phyloP scores from a whole-genome alignment of 1,140 invertebrate genomes.

The Ladona fulva region DNA sequence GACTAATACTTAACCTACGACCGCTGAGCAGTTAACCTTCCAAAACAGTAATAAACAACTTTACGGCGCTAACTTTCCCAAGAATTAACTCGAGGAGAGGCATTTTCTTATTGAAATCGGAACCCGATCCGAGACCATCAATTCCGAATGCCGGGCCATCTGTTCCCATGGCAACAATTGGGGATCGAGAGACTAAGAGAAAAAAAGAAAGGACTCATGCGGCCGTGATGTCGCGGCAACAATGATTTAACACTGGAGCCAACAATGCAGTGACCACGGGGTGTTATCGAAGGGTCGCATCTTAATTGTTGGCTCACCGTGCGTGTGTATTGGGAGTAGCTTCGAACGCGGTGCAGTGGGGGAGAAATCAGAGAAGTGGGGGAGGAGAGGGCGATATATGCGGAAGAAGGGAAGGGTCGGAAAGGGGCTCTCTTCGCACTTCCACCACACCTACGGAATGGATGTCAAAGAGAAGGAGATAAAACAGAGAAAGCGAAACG shows the following conservation, averaged over 20 bases:
- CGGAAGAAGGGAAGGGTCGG: neutral
- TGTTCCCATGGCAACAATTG: neutral
- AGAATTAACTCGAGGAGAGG: neutral
- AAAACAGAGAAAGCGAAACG: neutral
- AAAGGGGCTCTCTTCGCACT: neutral
- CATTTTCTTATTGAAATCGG: neutral
- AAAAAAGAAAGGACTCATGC: neutral
- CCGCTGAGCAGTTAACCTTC: too few relatives aligned
- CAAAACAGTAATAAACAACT: too few relatives aligned
- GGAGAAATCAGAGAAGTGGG: neutral
- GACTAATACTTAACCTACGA: too few relatives aligned
- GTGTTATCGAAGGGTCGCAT: neutral
- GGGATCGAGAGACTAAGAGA: neutral
- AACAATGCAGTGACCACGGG: constrained; percentile 2
- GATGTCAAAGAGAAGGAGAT: neutral
- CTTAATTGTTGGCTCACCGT: neutral
- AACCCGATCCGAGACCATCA: neutral
- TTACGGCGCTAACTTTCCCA: neutral
- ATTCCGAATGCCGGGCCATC: neutral
- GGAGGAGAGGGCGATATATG: neutral
- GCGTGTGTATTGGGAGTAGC: neutral
- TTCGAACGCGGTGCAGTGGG: too few relatives aligned
- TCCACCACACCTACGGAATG: neutral
- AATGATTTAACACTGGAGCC: neutral
- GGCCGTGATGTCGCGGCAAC: neutral